A percentile compares a stretch with the other conserved stretches of the same genome.
phyloP scores from a whole-genome alignment of 2,888 invertebrate species.

The Leptothorax acervorum region DNA sequence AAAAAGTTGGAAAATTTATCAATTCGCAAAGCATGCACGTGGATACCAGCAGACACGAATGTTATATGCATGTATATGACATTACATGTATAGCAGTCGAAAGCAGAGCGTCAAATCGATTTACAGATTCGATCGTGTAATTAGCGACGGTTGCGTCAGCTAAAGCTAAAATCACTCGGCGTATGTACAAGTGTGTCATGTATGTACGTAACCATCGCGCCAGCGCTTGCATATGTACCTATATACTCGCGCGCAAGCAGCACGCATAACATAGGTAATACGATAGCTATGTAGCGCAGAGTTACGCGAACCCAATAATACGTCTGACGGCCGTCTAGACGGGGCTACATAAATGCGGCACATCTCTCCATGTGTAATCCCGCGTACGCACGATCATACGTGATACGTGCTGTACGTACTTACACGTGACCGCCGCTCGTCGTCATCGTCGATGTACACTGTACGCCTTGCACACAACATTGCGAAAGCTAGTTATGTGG shows the following conservation, averaged over 20 bases:
- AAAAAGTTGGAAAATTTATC: neutral
- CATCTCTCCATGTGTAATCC: constrained; percentile 68
- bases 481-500: constrained; percentile 34
- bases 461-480: constrained; percentile 7
- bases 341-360: constrained; percentile 71
- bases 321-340: constrained; percentile 84
- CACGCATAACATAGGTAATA: constrained; percentile 69
- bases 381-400: constrained; percentile 58
- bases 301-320: constrained; percentile 83
- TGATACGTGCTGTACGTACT: constrained; percentile 40
- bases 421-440: constrained; percentile 26
- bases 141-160: constrained; percentile 78
- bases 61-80: neutral
- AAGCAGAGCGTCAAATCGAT: constrained; percentile 66
- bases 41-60: constrained; percentile 38
- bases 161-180: constrained; percentile 60
- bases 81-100: constrained; percentile 36
- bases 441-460: constrained; percentile 20
- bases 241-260: constrained; percentile 17
- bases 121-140: constrained; percentile 71
- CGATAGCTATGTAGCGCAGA: constrained; percentile 77
- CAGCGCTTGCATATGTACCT: neutral
- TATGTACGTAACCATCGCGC: constrained; percentile 2
- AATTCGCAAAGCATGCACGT: constrained; percentile 37
- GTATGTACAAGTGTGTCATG: constrained; percentile 22